These are phyloP conservation scores for Drosophila crucigera DNA, from an alignment of 2,888 invertebrate species.

Conservation along the genomic window DNA sequence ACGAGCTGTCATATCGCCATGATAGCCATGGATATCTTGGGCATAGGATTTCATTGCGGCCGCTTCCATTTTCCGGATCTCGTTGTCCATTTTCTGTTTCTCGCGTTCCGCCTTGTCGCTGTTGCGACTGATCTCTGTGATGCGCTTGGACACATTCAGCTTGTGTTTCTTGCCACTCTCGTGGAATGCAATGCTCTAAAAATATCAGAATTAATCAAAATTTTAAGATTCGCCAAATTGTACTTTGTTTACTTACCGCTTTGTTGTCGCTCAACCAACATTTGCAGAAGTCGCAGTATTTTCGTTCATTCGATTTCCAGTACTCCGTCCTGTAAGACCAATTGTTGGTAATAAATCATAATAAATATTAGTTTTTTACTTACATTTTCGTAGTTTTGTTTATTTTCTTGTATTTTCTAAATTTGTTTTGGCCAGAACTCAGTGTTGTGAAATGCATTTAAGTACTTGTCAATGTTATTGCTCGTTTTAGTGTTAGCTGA, in stretches of 20 bases:
- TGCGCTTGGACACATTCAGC: slow-evolving; percentile 94
- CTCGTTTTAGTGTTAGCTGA: slow-evolving; percentile 1
- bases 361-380: slow-evolving; percentile 31
- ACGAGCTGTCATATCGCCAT: slow-evolving; percentile 83
- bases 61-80: slow-evolving; percentile 95
- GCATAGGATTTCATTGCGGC: slow-evolving; percentile 95
- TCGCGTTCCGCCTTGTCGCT: slow-evolving; percentile 93
- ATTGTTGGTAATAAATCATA: background rate
- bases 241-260: slow-evolving; percentile 87
- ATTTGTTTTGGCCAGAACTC: slow-evolving; percentile 5
- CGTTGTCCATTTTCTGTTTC: slow-evolving; percentile 91
- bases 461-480: background rate
- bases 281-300: slow-evolving; percentile 99
- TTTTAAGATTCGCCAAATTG: background rate
- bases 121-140: slow-evolving; percentile 93
- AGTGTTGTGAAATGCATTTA: slow-evolving; percentile 23
- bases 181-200: slow-evolving; percentile 96
- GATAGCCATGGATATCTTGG: slow-evolving; percentile 89
- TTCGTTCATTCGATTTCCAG: slow-evolving; percentile 98
- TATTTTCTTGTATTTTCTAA: slow-evolving; percentile 9
- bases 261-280: slow-evolving; percentile 99
- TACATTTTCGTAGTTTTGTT: slow-evolving; percentile 42
- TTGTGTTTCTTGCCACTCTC: slow-evolving; percentile 97
- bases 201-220: background rate
- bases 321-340: slow-evolving; percentile 92